Conservation (phyloP, 1,140 invertebrate genomes). For the Dufourea novaeangliae region DNA sequence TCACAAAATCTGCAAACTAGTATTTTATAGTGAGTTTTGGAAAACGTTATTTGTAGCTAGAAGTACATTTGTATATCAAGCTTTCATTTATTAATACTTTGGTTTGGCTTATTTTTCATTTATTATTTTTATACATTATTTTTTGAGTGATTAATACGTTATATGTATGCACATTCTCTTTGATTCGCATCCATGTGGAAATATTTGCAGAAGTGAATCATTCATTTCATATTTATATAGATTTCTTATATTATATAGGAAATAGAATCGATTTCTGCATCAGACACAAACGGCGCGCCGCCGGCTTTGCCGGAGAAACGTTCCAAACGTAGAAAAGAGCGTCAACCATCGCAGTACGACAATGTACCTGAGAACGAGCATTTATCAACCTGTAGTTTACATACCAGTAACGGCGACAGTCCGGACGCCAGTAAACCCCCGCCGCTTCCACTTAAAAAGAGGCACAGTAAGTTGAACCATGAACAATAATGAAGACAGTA, state of each 20-base stretch:
- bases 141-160: not conserved
- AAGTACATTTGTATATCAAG: not conserved
- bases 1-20: not conserved
- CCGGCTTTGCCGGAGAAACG: constrained; percentile 87
- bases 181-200: not conserved
- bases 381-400: constrained; percentile 82
- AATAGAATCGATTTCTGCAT: constrained; percentile 68
- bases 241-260: constrained; percentile 64
- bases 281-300: constrained; percentile 80
- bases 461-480: constrained; percentile 91
- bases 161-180: constrained; percentile 8
- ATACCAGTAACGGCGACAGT: constrained; percentile 78
- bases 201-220: not conserved
- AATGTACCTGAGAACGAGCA: constrained; percentile 85
- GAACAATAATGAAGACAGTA: constrained; percentile 19
- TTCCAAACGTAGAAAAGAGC: constrained; percentile 81
- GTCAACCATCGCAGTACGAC: constrained; percentile 89
- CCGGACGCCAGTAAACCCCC: constrained; percentile 87
- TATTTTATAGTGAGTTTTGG: not conserved
- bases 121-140: not conserved
- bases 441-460: constrained; percentile 94
- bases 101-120: not conserved
- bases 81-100: not conserved
- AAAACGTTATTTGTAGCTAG: not conserved
- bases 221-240: not conserved